phyloP scores from a whole-genome alignment of 2,888 invertebrate species.

The Rotaria macrura region DNA sequence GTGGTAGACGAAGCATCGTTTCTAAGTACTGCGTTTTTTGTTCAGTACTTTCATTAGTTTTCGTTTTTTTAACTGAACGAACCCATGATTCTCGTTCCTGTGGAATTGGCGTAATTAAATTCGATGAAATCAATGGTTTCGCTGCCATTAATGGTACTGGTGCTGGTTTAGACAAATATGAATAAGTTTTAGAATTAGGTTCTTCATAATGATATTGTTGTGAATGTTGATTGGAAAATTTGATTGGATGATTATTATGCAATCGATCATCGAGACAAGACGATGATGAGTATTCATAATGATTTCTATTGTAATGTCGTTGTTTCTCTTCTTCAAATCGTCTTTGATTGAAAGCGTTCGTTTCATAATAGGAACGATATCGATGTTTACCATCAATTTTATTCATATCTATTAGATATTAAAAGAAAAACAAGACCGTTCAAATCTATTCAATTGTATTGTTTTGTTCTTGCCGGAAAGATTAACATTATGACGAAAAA shows the following conservation, averaged over 20 bases:
- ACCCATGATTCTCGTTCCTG: neutral
- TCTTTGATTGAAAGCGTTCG: no score
- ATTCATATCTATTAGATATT: neutral
- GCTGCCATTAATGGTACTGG: neutral
- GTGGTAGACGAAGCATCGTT: neutral
- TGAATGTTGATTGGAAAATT: neutral
- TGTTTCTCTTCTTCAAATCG: no score
- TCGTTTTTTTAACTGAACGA: neutral
- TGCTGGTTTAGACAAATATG: no score
- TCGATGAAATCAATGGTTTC: neutral
- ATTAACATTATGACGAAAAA: neutral
- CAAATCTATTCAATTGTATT: neutral
- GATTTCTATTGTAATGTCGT: no score
- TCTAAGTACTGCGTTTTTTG: slow-evolving; percentile 19
- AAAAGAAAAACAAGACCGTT: neutral
- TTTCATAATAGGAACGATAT: neutral
- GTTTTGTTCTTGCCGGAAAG: neutral
- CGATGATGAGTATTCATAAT: no score
- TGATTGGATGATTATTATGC: neutral
- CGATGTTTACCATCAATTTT: neutral
- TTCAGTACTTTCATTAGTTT: neutral
- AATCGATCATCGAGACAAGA: neutral
- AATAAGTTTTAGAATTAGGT: no score
- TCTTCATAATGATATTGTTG: no score
- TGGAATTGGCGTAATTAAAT: neutral